These are phyloP conservation scores for Ephialtes manifestator DNA, from an alignment of 2,888 invertebrate species.

Conservation along the genomic window DNA sequence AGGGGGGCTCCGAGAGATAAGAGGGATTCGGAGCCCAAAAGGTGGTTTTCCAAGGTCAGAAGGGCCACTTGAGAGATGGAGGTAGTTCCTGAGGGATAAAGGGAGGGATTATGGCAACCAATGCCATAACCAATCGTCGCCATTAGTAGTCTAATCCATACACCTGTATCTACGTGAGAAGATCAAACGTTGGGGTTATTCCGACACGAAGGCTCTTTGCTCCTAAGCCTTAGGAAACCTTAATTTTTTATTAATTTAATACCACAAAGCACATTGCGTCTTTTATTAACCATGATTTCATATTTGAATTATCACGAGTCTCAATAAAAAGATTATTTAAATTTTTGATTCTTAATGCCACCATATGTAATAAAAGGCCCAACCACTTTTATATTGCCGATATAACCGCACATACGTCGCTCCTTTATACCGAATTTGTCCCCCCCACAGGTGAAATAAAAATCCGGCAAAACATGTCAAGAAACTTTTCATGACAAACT, in stretches of 20 bases:
- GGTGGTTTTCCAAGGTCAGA: too few species aligned
- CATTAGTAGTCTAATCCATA: too few species aligned
- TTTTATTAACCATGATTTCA: background rate
- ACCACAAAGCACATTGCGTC: background rate
- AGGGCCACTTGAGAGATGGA: too few species aligned
- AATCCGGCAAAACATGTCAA: background rate
- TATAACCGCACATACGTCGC: background rate
- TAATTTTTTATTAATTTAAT: background rate
- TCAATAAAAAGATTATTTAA: background rate
- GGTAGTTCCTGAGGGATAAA: too few species aligned
- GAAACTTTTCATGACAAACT: conserved; percentile 1
- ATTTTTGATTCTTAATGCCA: background rate
- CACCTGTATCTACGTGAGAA: too few species aligned
- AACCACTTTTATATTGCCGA: background rate
- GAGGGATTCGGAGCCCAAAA: too few species aligned
- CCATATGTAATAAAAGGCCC: background rate
- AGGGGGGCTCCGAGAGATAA: too few species aligned
- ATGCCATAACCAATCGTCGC: too few species aligned
- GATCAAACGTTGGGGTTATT: too few species aligned
- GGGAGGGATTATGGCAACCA: too few species aligned
- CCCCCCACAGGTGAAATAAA: background rate
- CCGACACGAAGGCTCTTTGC: too few species aligned
- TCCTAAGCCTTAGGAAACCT: too few species aligned
- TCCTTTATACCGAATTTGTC: background rate
- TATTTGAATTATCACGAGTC: background rate